Percentiles rank a stretch among this genome's conserved stretches.
phyloP scores from a whole-genome alignment of 2,797 vertebrate species.

The Onychomys leucogaster region DNA sequence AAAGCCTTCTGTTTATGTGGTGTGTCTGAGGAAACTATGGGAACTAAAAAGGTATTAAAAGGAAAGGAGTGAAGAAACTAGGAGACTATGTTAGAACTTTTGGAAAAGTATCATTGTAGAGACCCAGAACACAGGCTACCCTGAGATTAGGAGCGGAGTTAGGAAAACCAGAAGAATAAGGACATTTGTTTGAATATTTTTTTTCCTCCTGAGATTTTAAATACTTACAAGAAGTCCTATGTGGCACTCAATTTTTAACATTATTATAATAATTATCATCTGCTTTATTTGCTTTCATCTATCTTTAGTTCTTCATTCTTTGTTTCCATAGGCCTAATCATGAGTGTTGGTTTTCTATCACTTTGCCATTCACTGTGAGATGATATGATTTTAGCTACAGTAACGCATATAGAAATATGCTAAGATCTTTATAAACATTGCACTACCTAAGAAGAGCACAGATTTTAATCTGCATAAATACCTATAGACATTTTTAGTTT shows the following conservation, averaged over 20 bases:
- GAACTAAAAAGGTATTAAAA: neutral
- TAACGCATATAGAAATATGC: neutral
- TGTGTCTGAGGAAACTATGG: neutral
- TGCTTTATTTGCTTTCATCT: neutral
- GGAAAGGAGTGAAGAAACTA: neutral
- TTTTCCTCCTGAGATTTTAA: conserved; percentile 44
- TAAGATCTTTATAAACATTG: neutral
- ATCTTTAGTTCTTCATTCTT: neutral
- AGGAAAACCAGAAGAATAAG: neutral
- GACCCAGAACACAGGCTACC: neutral
- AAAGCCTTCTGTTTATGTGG: neutral
- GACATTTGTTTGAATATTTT: neutral
- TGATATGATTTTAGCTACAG: neutral
- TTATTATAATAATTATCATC: neutral
- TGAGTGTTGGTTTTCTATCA: conserved; percentile 13
- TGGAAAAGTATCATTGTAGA: neutral
- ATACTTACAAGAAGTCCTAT: neutral
- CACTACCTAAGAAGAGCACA: neutral
- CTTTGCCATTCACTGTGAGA: neutral
- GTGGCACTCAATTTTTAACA: conserved; percentile 15
- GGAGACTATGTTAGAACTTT: neutral
- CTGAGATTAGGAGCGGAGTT: neutral
- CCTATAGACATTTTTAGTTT: neutral
- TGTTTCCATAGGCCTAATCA: neutral
- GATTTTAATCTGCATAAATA: neutral